phyloP scores from a whole-genome alignment of 2,888 invertebrate genomes.

The Pheosia gnoma region DNA sequence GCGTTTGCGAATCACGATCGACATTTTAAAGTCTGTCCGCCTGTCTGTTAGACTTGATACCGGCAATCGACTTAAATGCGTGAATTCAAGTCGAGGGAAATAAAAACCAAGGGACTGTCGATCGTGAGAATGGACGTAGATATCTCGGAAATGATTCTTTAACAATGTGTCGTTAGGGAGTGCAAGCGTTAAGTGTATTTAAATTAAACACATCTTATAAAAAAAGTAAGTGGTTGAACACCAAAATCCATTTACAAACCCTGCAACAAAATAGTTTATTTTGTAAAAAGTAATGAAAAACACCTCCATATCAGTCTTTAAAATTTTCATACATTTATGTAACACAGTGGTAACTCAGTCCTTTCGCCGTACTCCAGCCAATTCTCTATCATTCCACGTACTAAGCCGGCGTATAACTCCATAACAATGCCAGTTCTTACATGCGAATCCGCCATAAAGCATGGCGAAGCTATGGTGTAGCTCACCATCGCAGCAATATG shows the following conservation, averaged over 20 bases:
- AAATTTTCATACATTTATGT: constrained; percentile 22
- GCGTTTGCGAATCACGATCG: constrained; percentile 39
- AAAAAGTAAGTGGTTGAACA: no score
- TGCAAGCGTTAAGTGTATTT: no score
- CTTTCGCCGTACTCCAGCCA: constrained; percentile 13
- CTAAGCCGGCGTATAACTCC: constrained; percentile 16
- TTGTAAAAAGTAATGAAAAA: no score
- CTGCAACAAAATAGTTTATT: no score
- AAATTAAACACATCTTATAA: no score
- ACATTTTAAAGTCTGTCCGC: constrained; percentile 45
- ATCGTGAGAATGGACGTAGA: neutral
- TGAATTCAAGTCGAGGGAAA: neutral
- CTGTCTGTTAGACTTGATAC: constrained; percentile 32
- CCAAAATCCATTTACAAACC: no score
- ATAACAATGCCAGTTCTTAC: constrained; percentile 38
- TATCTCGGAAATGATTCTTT: no score
- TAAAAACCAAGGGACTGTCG: neutral
- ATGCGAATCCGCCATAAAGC: constrained; percentile 37
- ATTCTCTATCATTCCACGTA: constrained; percentile 25
- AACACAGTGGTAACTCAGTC: constrained; percentile 10
- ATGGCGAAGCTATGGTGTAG: constrained; percentile 22
- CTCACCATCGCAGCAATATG: constrained; percentile 48
- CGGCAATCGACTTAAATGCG: constrained; percentile 1
- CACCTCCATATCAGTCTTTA: no score
- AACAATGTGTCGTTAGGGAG: no score